Evolutionary conservation across 2,888 invertebrate genomes (phyloP).

Genomic region (Tipula lateralis): DNA sequence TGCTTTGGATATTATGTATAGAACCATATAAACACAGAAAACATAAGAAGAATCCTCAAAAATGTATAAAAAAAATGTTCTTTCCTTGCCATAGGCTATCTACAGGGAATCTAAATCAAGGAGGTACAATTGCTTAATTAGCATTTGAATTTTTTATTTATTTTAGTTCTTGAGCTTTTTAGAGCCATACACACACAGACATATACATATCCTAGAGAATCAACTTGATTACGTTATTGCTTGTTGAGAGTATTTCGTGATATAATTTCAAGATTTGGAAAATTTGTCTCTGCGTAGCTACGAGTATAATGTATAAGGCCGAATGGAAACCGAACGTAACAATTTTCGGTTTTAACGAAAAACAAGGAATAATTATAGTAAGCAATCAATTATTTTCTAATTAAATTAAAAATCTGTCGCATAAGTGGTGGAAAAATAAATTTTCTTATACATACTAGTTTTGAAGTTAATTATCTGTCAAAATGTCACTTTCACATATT

Average conservation of each 20-base stretch:
- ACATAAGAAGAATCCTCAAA: neutral
- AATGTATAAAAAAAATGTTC: neutral
- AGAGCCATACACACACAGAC: neutral
- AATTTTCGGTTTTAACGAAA: neutral
- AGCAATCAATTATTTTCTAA: neutral
- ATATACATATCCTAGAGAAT: neutral
- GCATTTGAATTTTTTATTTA: neutral
- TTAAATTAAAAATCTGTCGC: neutral
- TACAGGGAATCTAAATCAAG: slow-evolving; percentile 19
- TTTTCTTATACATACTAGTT: neutral
- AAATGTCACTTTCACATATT: neutral
- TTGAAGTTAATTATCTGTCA: neutral
- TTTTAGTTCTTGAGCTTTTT: neutral
- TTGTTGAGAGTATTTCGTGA: neutral
- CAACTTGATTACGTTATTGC: neutral
- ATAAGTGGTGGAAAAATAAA: neutral
- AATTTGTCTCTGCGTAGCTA: too few relatives aligned
- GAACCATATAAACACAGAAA: neutral
- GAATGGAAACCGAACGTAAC: too few relatives aligned
- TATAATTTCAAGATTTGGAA: neutral
- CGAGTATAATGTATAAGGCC: too few relatives aligned
- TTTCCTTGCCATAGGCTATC: neutral
- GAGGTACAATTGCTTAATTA: slow-evolving; percentile 24
- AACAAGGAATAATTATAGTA: too few relatives aligned
- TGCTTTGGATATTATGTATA: neutral